Conservation (phyloP, 2,113 vertebrate genomes). For the Galeopterus variegatus region DNA sequence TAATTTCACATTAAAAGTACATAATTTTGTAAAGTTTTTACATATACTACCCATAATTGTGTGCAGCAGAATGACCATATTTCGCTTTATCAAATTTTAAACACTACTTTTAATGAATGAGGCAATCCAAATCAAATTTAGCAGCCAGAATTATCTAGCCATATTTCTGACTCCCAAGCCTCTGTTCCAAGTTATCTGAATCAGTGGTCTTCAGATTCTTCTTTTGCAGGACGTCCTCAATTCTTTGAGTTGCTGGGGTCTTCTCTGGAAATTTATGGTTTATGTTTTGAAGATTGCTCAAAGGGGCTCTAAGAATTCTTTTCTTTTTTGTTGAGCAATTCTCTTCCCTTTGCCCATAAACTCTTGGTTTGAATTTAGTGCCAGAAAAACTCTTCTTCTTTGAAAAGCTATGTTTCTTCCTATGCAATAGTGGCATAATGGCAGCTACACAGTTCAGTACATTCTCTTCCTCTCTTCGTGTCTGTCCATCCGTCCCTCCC, state of each 20-base stretch:
- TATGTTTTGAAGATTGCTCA: constrained; percentile 14
- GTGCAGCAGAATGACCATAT: not conserved
- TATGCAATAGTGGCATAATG: not conserved
- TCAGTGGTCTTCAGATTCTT: not conserved
- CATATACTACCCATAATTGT: not conserved
- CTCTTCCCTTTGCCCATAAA: not conserved
- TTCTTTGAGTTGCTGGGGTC: not conserved
- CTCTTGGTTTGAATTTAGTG: not conserved
- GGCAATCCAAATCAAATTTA: not conserved
- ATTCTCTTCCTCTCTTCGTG: not conserved
- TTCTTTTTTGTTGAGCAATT: not conserved
- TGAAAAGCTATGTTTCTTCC: not conserved
- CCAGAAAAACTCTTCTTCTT: not conserved
- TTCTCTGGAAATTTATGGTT: not conserved
- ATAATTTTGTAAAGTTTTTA: not conserved
- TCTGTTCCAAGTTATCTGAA: not conserved
- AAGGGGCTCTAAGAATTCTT: not conserved
- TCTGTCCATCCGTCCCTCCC: not conserved
- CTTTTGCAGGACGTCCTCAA: not conserved
- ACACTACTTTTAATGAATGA: not conserved
- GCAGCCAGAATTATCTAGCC: not conserved
- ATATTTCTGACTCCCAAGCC: not conserved
- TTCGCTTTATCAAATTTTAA: constrained; percentile 10
- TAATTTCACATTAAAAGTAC: not conserved
- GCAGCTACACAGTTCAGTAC: not conserved